Conservation (phyloP, 2,888 invertebrate species). For the Gibbula magus region DNA sequence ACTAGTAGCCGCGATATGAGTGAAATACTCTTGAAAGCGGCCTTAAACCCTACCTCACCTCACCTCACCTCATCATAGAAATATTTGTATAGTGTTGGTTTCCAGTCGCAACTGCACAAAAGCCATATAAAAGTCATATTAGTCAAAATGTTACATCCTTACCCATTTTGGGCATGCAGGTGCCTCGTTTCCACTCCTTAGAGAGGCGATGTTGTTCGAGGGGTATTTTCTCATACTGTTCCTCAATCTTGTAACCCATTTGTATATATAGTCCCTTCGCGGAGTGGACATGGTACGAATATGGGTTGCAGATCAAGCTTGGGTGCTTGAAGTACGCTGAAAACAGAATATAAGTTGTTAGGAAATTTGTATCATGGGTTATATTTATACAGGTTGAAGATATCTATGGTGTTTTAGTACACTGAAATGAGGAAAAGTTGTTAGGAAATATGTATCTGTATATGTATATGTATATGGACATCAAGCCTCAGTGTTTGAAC, state of each 20-base stretch:
- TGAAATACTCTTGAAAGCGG: too few relatives aligned
- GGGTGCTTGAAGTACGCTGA: slow-evolving; percentile 71
- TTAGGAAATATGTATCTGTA: neutral
- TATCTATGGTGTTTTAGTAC: slow-evolving; percentile 66
- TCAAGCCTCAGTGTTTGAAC: neutral
- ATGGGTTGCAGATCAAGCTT: slow-evolving; percentile 63
- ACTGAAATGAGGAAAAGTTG: slow-evolving; percentile 48
- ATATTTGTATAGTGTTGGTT: too few relatives aligned
- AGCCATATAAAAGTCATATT: too few relatives aligned
- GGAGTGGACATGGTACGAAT: slow-evolving; percentile 51
- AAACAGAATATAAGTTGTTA: slow-evolving; percentile 30
- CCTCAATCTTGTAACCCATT: slow-evolving; percentile 60
- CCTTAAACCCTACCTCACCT: too few relatives aligned
- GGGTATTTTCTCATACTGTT: slow-evolving; percentile 58
- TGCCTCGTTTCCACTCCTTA: slow-evolving; percentile 58
- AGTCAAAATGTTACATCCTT: slow-evolving; percentile 31
- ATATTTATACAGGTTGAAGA: slow-evolving; percentile 57
- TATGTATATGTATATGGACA: neutral
- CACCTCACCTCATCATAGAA: too few relatives aligned
- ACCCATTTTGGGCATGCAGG: slow-evolving; percentile 66
- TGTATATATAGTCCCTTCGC: slow-evolving; percentile 67
- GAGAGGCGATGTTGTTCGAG: slow-evolving; percentile 55
- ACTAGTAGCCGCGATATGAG: too few relatives aligned
- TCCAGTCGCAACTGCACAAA: too few relatives aligned
- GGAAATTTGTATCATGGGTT: neutral